These are phyloP conservation scores for Neuroscelio doddi DNA, from an alignment of 2,888 invertebrate genomes.

Conservation along the genomic window DNA sequence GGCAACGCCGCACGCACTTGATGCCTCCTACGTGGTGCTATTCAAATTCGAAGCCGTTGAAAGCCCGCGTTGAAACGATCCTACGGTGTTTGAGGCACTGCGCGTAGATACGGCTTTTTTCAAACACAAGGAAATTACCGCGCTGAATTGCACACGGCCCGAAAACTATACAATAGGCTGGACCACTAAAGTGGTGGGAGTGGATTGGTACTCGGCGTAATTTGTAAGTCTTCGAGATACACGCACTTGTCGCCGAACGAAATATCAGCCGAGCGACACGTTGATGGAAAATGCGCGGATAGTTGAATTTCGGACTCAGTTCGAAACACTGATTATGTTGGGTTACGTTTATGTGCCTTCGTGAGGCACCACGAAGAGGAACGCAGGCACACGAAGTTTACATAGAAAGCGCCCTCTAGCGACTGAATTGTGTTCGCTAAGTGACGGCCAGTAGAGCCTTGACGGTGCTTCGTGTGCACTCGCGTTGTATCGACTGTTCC, in stretches of 20 bases:
- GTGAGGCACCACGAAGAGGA: constrained; percentile 39
- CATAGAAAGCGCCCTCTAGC: constrained; percentile 66
- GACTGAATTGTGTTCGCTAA: constrained; percentile 57
- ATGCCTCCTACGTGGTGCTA: constrained; percentile 40
- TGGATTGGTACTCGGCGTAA: not conserved
- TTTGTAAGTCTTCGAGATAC: not conserved
- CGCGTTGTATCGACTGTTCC: constrained; percentile 37
- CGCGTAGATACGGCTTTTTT: not conserved
- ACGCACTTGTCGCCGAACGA: constrained; percentile 5
- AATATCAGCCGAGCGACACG: not conserved
- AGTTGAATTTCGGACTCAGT: not conserved
- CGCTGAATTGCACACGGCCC: constrained; percentile 56
- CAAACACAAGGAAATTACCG: not conserved
- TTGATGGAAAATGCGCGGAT: not conserved
- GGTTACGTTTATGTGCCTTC: constrained; percentile 22
- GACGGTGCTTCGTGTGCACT: constrained; percentile 39
- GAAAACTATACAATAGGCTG: constrained; percentile 52
- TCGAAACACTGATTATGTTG: constrained; percentile 21
- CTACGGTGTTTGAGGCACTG: not conserved
- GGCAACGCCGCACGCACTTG: constrained; percentile 60
- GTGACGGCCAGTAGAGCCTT: constrained; percentile 51
- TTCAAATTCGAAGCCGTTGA: constrained; percentile 11
- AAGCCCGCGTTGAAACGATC: constrained; percentile 6
- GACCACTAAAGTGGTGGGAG: constrained; percentile 29
- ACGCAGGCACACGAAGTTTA: constrained; percentile 55